phyloP scores from a whole-genome alignment of 2,797 vertebrate genomes.

The Epinephelus malabaricus region DNA sequence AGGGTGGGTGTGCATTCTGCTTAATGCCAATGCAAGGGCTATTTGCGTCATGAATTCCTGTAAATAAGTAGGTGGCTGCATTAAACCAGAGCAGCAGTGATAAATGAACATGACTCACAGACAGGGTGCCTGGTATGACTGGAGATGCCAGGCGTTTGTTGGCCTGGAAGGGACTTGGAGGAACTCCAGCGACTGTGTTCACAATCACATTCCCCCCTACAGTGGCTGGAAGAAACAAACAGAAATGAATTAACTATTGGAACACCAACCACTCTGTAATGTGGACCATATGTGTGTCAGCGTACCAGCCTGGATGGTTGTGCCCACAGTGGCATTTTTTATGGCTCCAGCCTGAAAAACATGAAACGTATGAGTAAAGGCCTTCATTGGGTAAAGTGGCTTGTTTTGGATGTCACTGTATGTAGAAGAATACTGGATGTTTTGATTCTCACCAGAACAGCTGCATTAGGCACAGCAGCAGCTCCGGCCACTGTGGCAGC shows the following conservation, averaged over 20 bases:
- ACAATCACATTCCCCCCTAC: conserved; percentile 93
- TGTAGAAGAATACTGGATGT: not conserved
- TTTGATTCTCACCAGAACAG: conserved; percentile 89
- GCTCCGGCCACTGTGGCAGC: conserved; percentile 85
- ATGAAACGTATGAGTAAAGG: conserved; percentile 26
- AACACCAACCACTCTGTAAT: conserved; percentile 34
- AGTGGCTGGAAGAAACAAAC: conserved; percentile 84
- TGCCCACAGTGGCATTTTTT: conserved; percentile 90
- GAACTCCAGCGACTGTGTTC: conserved; percentile 92
- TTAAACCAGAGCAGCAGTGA: conserved; percentile 37
- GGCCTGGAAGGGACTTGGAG: conserved; percentile 91
- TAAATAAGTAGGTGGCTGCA: conserved; percentile 30
- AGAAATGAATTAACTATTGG: conserved; percentile 47
- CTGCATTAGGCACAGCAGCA: conserved; percentile 89
- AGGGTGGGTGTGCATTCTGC: conserved; percentile 13
- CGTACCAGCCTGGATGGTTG: conserved; percentile 93
- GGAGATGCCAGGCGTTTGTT: conserved; percentile 93
- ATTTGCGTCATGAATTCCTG: conserved; percentile 42
- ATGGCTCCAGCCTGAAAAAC: conserved; percentile 90
- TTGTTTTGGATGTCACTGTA: not conserved
- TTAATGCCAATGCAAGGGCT: conserved; percentile 34
- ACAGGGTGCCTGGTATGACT: conserved; percentile 89
- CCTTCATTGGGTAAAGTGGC: not conserved
- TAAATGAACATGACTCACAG: conserved; percentile 86
- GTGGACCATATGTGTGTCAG: conserved; percentile 22